These are phyloP conservation scores for Phalera bucephala DNA, from an alignment of 2,888 invertebrate genomes.

Conservation along the genomic window DNA sequence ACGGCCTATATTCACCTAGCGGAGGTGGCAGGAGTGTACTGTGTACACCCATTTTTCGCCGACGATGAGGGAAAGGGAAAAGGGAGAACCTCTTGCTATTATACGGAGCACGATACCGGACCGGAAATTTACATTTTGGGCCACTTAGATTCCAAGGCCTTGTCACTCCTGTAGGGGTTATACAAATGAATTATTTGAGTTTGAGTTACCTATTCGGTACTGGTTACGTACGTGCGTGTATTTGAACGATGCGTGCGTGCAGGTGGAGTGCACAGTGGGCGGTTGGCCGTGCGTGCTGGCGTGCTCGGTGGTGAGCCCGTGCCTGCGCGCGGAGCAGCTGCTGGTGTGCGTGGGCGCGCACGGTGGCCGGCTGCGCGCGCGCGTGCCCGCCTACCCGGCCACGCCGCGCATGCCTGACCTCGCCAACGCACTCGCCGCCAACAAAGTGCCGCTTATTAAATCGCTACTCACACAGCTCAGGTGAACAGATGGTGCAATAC, in stretches of 20 bases:
- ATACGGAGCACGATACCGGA: no score
- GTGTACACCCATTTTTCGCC: no score
- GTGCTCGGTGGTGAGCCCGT: constrained; percentile 94
- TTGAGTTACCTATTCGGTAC: no score
- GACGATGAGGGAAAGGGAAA: no score
- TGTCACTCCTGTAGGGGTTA: no score
- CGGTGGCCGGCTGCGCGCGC: constrained; percentile 95
- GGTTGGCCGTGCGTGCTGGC: constrained; percentile 97
- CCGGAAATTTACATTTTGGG: no score
- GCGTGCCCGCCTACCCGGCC: constrained; percentile 94
- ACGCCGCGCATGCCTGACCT: constrained; percentile 92
- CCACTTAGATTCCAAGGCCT: no score
- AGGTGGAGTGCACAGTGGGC: constrained; percentile 89
- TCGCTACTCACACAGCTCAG: constrained; percentile 73
- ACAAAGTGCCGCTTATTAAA: constrained; percentile 51
- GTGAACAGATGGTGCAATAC: constrained; percentile 45
- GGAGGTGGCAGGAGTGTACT: no score
- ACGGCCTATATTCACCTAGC: no score
- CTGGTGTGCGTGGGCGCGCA: constrained; percentile 97
- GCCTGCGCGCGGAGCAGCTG: constrained; percentile 95
- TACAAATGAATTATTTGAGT: no score
- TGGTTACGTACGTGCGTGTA: no score
- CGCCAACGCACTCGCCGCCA: constrained; percentile 86
- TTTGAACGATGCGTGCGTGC: constrained; percentile 7
- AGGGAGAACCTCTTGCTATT: no score